Evolutionary conservation across 2,113 vertebrate genomes (phyloP).

Genomic region (Myxocyprinus asiaticus): DNA sequence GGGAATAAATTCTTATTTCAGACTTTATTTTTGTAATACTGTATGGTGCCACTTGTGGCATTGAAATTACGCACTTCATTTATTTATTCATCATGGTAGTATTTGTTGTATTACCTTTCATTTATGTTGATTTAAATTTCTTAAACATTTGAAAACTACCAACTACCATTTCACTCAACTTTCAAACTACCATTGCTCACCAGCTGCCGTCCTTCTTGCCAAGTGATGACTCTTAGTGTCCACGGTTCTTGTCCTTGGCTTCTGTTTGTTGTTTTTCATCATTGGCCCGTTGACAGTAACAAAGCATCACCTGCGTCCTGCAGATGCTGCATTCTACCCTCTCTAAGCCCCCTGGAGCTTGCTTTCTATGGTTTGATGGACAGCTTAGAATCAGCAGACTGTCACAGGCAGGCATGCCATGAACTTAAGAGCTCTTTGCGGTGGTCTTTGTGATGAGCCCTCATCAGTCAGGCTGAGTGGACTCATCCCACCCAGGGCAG

Average conservation of each 20-base stretch:
- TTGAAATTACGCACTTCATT: too few species aligned
- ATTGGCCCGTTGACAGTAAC: constrained; percentile 9
- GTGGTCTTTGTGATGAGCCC: constrained; percentile 28
- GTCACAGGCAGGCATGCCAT: constrained; percentile 21
- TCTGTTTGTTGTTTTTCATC: constrained; percentile 31
- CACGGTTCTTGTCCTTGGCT: constrained; percentile 3
- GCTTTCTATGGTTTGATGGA: constrained; percentile 14
- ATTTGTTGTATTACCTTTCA: too few species aligned
- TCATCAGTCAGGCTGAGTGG: constrained; percentile 37
- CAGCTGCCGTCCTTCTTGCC: neutral
- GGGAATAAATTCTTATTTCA: too few species aligned
- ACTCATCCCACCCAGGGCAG: neutral
- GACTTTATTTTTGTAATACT: too few species aligned
- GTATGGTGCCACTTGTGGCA: too few species aligned
- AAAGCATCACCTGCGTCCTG: constrained; percentile 15
- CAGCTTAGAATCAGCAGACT: constrained; percentile 29
- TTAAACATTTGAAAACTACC: too few species aligned
- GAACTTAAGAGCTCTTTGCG: constrained; percentile 27
- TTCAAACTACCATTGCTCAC: neutral
- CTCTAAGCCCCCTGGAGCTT: constrained; percentile 10
- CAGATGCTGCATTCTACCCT: neutral
- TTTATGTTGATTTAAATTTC: too few species aligned
- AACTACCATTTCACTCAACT: neutral
- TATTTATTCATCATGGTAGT: too few species aligned
- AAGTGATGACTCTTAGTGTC: neutral